Percentiles rank a stretch among this genome's conserved stretches.
These are phyloP conservation scores for Brachionus calyciflorus DNA, from an alignment of 1,140 invertebrate species.

Conservation along the genomic window DNA sequence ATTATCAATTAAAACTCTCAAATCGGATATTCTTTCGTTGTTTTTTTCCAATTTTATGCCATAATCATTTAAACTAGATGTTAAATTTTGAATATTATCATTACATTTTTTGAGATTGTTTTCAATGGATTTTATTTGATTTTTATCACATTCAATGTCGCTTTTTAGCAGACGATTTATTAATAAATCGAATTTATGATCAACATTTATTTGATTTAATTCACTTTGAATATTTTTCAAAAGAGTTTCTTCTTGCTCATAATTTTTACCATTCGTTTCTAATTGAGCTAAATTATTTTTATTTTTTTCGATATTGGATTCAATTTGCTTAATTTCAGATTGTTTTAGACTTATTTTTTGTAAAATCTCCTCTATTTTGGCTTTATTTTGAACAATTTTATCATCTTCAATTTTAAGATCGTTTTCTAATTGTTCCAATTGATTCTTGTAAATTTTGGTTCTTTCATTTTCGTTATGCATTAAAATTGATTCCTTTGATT, in stretches of 20 bases:
- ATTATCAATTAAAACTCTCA: neutral
- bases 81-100: neutral
- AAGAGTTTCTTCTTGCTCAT: neutral
- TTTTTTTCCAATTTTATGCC: neutral
- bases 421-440: neutral
- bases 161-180: neutral
- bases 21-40: neutral
- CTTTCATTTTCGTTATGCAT: neutral
- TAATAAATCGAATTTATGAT: neutral
- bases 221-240: constrained; percentile 10
- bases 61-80: neutral
- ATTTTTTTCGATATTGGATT: neutral
- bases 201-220: constrained; percentile 27
- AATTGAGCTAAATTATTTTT: neutral
- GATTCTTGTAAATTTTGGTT: neutral
- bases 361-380: neutral
- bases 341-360: neutral
- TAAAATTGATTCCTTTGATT: neutral
- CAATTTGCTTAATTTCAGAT: neutral
- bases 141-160: neutral
- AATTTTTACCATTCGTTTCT: neutral
- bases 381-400: neutral
- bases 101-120: neutral
- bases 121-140: neutral
- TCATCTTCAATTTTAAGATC: neutral